Evolutionary conservation across 2,113 vertebrate species (phyloP).

Genomic region (Ceyx cyanopectus): DNA sequence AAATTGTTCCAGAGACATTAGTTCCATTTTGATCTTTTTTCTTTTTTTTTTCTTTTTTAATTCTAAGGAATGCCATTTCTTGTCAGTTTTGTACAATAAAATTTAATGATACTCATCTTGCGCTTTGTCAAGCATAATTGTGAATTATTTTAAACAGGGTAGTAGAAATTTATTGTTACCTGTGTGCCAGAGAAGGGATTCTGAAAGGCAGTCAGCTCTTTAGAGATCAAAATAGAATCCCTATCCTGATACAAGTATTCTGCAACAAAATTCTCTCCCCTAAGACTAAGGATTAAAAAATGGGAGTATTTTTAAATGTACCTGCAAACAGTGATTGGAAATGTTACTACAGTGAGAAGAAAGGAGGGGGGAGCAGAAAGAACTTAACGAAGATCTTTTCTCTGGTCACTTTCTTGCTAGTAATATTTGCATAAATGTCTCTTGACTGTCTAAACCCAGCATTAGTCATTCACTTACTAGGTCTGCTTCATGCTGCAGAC

Average conservation of each 20-base stretch:
- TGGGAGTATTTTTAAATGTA: neutral
- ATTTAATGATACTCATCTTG: conserved; percentile 37
- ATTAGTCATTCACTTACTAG: neutral
- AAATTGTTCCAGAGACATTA: conserved; percentile 48
- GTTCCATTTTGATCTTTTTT: neutral
- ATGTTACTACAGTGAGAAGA: neutral
- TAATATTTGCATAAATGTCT: conserved; percentile 16
- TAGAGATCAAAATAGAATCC: neutral
- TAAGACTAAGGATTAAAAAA: neutral
- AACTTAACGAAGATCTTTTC: neutral
- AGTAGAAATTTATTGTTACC: neutral
- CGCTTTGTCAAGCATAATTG: conserved; percentile 58
- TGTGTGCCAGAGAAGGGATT: conserved; percentile 51
- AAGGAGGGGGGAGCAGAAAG: neutral
- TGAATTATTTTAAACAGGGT: conserved; percentile 30
- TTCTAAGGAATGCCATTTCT: conserved; percentile 54
- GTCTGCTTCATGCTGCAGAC: neutral
- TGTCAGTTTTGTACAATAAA: conserved; percentile 65
- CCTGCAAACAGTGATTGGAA: neutral
- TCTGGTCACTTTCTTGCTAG: neutral
- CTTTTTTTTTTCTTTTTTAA: conserved; percentile 39
- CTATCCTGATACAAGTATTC: neutral
- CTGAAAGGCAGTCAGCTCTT: conserved; percentile 10
- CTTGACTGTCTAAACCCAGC: neutral
- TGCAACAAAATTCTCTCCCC: neutral